Evolutionary conservation across 2,113 vertebrate species (phyloP), one percentile per base, ranked within the genome.

Genomic region (Crotalus viridis): DNA sequence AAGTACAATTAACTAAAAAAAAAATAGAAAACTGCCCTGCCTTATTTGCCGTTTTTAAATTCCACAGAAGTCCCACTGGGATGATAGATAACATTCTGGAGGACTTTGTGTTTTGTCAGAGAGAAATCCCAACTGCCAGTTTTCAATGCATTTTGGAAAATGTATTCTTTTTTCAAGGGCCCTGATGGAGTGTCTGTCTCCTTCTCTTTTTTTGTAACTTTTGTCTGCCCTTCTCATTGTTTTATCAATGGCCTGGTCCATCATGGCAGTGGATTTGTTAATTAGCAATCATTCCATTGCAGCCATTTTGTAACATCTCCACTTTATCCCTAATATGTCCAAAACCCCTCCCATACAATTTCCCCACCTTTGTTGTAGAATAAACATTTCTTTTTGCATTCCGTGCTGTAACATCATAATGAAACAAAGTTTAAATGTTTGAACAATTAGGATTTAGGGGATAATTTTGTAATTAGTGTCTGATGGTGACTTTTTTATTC

Each of bases 361-460:
- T 17, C 69, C 33, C 2, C 39, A 81, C 69, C 15, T 39, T 81
- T 81, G 33, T 39, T 39, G 33, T 81, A 39, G n/a, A 74, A 33
- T 56, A 96, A 95, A 91, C 87, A 52, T 22, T 48, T 10, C 89
- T 17, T 28, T 94, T 93, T 93, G 91, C 95, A 92, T 87, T 95
- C 94, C 95, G 92, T 97, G 94, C 91, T 97, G 96, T 28, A 85
- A 95, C 81, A 94, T 94, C 95, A 95, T 51, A 95, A 91, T 93
- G 94, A 89, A 92, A 93, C 86, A 95, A 87, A 93, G n/a, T 0
- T 91, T 94, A 92, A 26, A 56, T 88, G 91, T 93, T 93, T 95
- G 95, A 87, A 95, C 91, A 94, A 94, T 48, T 90, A 94, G 90
- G 87, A 93, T 95, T 96, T 96, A 96, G 21, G 91, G 15, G 55